Percentiles rank a stretch among this genome's conserved stretches.
Conservation (phyloP, 2,113 vertebrate species). For the Eubucco bourcierii region DNA sequence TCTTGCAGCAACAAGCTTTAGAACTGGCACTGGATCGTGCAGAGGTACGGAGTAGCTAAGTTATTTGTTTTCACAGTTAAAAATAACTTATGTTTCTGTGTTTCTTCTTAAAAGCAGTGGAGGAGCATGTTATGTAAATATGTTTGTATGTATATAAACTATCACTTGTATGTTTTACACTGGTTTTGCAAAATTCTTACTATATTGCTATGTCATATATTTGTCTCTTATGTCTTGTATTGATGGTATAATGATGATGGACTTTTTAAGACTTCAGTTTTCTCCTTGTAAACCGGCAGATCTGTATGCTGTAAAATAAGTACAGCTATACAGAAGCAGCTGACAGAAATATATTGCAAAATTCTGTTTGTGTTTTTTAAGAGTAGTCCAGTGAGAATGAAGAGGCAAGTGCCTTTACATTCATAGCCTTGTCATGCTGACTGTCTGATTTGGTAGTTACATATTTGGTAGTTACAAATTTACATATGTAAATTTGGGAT, state of each 20-base stretch:
- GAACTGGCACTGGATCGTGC: constrained; percentile 98
- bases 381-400: background rate
- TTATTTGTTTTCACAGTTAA: background rate
- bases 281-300: background rate
- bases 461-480: background rate
- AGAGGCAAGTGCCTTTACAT: background rate
- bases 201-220: fast-evolving
- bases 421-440: background rate
- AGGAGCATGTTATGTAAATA: background rate
- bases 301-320: background rate
- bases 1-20: constrained; percentile 92
- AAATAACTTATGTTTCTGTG: background rate
- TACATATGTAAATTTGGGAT: background rate
- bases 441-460: background rate
- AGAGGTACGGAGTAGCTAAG: constrained; percentile 82
- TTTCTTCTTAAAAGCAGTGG: background rate
- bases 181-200: background rate
- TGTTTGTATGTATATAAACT: background rate
- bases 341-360: background rate
- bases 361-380: background rate
- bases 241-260: background rate
- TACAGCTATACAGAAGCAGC: background rate
- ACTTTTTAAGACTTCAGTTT: background rate
- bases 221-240: background rate
- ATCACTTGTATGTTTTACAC: background rate